Evolutionary conservation across 2,888 invertebrate genomes (phyloP).

Genomic region (Dendrolimus houi): DNA sequence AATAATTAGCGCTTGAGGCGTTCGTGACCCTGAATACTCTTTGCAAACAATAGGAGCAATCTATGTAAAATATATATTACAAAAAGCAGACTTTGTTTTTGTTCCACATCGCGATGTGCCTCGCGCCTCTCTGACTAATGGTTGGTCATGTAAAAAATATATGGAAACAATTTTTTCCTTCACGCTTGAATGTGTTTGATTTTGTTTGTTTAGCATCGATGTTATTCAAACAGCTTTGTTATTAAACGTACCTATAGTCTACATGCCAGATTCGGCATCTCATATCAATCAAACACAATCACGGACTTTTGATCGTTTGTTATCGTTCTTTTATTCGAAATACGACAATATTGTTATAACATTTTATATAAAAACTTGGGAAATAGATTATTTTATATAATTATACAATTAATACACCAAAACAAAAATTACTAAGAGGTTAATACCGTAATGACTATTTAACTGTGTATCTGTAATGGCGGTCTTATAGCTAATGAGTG

Average conservation of each 20-base stretch:
- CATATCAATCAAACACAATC: neutral
- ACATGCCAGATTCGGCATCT: neutral
- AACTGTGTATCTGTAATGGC: no score
- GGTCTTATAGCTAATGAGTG: no score
- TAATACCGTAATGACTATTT: no score
- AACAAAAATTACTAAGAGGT: no score
- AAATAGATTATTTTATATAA: no score
- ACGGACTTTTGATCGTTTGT: no score
- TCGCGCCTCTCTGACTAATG: neutral
- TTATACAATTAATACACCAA: no score
- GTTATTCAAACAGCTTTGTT: neutral
- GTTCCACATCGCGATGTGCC: neutral
- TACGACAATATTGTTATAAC: no score
- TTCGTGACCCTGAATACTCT: neutral
- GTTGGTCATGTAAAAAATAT: neutral
- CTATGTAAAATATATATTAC: neutral
- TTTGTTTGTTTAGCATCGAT: neutral
- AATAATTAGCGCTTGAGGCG: neutral
- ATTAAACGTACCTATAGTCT: neutral
- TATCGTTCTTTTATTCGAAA: no score
- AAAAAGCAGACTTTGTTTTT: neutral
- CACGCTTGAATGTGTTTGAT: neutral
- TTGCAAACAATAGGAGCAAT: neutral
- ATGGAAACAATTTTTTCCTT: neutral
- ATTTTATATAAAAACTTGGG: no score